Conservation (phyloP, 2,888 invertebrate genomes). For the Capitulum mitella region DNA sequence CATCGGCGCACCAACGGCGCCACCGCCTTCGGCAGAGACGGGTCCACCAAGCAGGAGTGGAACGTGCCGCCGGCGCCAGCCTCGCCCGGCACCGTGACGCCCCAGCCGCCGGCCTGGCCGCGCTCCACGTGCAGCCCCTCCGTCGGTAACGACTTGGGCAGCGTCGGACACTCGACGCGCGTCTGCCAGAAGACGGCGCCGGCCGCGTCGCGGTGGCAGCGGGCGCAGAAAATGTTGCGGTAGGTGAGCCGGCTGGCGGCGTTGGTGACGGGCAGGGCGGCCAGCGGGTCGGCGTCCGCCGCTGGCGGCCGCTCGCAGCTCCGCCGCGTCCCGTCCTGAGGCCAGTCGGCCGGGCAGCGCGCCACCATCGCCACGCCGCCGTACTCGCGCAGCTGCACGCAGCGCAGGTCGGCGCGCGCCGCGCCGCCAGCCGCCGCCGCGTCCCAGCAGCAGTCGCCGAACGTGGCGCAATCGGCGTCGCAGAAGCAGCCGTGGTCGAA, state of each 20-base stretch:
- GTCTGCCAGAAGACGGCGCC: constrained; percentile 44
- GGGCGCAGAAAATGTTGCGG: constrained; percentile 44
- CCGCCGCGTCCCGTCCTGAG: background rate
- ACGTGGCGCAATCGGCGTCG: background rate
- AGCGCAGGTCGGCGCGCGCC: background rate
- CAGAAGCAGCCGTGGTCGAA: background rate
- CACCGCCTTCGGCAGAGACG: background rate
- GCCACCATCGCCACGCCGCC: background rate
- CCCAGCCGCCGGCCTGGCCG: background rate
- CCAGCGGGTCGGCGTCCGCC: constrained; percentile 39
- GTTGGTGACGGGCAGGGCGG: constrained; percentile 42
- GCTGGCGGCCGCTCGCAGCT: too few species aligned
- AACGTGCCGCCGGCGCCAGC: background rate
- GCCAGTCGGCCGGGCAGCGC: background rate
- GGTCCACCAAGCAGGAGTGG: background rate
- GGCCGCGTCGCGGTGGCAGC: constrained; percentile 43
- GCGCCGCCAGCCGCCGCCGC: background rate
- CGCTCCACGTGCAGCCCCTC: background rate
- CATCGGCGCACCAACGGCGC: background rate
- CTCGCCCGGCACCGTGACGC: background rate
- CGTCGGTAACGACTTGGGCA: constrained; percentile 26
- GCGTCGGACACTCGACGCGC: constrained; percentile 43
- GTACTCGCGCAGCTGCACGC: background rate
- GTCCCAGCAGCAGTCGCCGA: background rate
- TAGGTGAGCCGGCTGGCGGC: constrained; percentile 40